Conservation (phyloP, 2,797 vertebrate genomes). For the Erpetoichthys calabaricus region DNA sequence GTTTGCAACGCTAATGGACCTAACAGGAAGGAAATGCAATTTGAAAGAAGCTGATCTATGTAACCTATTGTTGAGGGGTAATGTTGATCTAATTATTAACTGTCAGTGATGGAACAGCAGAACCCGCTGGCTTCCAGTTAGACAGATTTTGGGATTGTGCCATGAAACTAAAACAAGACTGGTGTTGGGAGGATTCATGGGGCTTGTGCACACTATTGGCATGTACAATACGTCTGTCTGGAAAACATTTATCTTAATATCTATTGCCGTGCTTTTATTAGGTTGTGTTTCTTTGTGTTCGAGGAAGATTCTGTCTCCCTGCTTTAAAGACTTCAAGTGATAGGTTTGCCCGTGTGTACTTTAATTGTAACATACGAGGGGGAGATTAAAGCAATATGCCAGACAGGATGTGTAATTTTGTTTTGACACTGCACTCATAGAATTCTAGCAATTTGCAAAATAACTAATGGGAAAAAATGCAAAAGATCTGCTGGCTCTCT, state of each 20-base stretch:
- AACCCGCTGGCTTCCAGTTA: conserved; percentile 42
- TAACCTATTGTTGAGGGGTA: conserved; percentile 77
- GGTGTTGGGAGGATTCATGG: conserved; percentile 24
- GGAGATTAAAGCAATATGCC: background rate
- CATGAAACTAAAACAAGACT: conserved; percentile 24
- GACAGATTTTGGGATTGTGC: conserved; percentile 32
- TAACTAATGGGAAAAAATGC: no score
- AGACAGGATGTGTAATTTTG: background rate
- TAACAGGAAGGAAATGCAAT: conserved; percentile 90
- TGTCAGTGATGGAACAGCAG: conserved; percentile 71
- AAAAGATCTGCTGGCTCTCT: no score
- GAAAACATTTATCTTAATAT: conserved; percentile 30
- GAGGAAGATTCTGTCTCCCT: conserved; percentile 23
- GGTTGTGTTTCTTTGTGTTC: conserved; percentile 23
- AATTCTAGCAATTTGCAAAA: no score
- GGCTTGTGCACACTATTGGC: conserved; percentile 27
- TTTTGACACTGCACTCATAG: background rate
- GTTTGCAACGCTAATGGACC: conserved; percentile 70
- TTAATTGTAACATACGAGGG: conserved; percentile 21
- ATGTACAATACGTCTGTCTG: conserved; percentile 22
- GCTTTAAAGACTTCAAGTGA: conserved; percentile 21
- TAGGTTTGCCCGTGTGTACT: conserved; percentile 20
- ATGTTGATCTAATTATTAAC: conserved; percentile 92
- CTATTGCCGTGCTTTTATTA: conserved; percentile 22
- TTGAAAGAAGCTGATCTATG: conserved; percentile 87